phyloP scores from a whole-genome alignment of 1,140 invertebrate genomes.

The Lordiphosa clarofinis region DNA sequence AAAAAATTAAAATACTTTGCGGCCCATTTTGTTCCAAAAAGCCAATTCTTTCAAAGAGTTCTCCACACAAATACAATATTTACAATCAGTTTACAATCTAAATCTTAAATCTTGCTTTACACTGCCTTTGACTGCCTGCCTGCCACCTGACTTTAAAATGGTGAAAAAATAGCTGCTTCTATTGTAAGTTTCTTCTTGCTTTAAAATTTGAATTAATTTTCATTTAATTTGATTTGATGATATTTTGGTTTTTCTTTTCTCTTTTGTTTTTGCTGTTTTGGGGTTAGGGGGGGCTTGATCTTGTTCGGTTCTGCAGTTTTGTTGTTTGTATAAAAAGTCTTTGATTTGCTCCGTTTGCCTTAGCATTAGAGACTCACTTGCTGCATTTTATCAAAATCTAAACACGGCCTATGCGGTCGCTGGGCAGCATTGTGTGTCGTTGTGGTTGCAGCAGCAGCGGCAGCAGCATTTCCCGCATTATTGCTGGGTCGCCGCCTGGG shows the following conservation, averaged over 20 bases:
- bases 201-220: slow-evolving; percentile 64
- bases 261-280: not conserved
- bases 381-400: slow-evolving; percentile 98
- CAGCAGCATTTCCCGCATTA: slow-evolving; percentile 37
- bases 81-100: slow-evolving; percentile 47
- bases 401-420: slow-evolving; percentile 89
- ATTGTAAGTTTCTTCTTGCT: slow-evolving; percentile 58
- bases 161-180: slow-evolving; percentile 79
- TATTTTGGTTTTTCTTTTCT: slow-evolving; percentile 17
- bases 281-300: too few relatives aligned
- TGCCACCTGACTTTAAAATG: slow-evolving; percentile 16
- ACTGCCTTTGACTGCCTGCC: not conserved
- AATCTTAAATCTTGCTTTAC: slow-evolving; percentile 28
- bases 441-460: slow-evolving; percentile 18
- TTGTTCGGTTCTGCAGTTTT: slow-evolving; percentile 21
- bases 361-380: slow-evolving; percentile 79
- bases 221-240: slow-evolving; percentile 71
- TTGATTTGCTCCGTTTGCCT: slow-evolving; percentile 67
- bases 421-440: slow-evolving; percentile 63
- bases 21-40: slow-evolving; percentile 11
- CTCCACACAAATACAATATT: slow-evolving; percentile 66
- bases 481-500: slow-evolving; percentile 83
- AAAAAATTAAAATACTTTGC: slow-evolving; percentile 69
- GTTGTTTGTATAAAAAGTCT: slow-evolving; percentile 71
- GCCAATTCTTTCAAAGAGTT: slow-evolving; percentile 39